phyloP scores from a whole-genome alignment of 2,888 invertebrate genomes.

The Andrena fulva region DNA sequence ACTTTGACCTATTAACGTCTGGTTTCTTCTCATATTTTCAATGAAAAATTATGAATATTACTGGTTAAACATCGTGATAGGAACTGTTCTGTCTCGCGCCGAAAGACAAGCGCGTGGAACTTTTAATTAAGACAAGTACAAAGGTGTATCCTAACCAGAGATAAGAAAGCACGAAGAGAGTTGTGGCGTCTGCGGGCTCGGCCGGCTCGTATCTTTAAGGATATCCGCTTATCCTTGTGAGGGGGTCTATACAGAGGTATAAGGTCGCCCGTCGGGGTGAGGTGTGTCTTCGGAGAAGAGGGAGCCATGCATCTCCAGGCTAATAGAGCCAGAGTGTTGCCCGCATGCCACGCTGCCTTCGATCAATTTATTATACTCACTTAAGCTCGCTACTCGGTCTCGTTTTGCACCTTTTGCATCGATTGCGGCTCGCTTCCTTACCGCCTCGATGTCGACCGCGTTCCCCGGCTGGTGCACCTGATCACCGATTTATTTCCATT shows the following conservation, averaged over 20 bases:
- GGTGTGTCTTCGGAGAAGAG: conserved; percentile 67
- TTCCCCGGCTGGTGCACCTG: conserved; percentile 36
- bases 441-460: conserved; percentile 42
- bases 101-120: too few species aligned
- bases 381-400: conserved; percentile 67
- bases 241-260: conserved; percentile 56
- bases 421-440: conserved; percentile 45
- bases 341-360: conserved; percentile 74
- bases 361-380: conserved; percentile 78
- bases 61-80: too few species aligned
- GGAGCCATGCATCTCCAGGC: conserved; percentile 72
- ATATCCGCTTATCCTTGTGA: conserved; percentile 64
- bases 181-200: conserved; percentile 7
- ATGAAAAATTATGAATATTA: too few species aligned
- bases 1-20: neutral
- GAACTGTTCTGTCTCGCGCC: too few species aligned
- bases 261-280: conserved; percentile 49
- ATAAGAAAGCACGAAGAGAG: conserved; percentile 18
- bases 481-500: conserved; percentile 64
- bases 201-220: conserved; percentile 52
- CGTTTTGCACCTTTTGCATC: conserved; percentile 61
- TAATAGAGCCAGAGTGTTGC: conserved; percentile 76
- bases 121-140: too few species aligned
- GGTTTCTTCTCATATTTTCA: too few species aligned
- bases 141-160: neutral